Conservation (phyloP, 2,113 vertebrate species). For the Heterotilapia buettikoferi region DNA sequence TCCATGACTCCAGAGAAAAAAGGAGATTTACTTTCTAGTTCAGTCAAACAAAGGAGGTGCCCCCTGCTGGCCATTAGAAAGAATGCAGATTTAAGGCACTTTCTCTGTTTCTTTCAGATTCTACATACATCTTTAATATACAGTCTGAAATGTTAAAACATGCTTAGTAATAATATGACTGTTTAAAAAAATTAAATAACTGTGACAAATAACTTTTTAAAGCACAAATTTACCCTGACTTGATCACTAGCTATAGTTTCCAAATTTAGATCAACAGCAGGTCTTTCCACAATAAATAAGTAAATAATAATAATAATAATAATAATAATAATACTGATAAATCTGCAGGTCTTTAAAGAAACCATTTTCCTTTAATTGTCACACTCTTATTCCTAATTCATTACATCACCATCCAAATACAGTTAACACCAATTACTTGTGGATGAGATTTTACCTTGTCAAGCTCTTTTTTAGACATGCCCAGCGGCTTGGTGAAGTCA, state of each 20-base stretch:
- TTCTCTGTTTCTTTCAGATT: not conserved
- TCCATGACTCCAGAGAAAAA: not conserved
- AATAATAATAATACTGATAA: not conserved
- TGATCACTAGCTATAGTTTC: not conserved
- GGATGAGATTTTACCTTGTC: constrained; percentile 69
- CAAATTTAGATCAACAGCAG: not conserved
- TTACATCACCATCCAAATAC: not conserved
- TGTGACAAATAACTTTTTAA: not conserved
- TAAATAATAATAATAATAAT: not conserved
- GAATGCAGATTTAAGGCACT: not conserved
- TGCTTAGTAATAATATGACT: not conserved
- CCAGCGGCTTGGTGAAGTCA: constrained; percentile 74
- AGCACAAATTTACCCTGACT: not conserved
- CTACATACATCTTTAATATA: not conserved
- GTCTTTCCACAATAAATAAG: not conserved
- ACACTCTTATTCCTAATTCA: not conserved
- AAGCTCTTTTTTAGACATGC: constrained; percentile 67
- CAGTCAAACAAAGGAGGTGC: not conserved
- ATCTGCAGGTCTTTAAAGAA: not conserved
- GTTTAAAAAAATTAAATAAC: not conserved
- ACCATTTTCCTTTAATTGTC: not conserved
- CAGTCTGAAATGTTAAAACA: not conserved
- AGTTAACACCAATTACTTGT: not conserved
- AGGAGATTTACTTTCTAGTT: not conserved
- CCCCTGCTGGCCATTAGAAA: not conserved